Base-by-base conservation (phyloP, 1,140 invertebrate genomes). In the Bombus cullumanus region DNA sequence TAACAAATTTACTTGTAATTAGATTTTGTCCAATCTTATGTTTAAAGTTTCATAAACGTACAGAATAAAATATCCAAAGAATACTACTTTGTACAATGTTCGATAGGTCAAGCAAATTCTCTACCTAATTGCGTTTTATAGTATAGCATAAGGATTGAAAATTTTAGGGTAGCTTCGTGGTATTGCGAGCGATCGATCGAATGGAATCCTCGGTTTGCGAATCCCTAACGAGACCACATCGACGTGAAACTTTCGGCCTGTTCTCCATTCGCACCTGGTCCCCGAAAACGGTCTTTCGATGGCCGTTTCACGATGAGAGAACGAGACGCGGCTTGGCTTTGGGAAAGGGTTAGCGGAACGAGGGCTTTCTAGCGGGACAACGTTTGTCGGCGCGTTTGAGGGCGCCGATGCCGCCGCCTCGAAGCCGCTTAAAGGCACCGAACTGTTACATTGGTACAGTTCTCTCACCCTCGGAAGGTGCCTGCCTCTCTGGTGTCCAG, bases 331-430 rank as follows among this genome's bases (percentile, higher is more conserved):
- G 64, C 64, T 72, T 77, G 81, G 39, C 37, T 82, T 69, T 75
- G 47, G 69, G 74, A 68, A 86, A 78, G 69, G 39, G 78, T 53
- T 59, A 72, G 72, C 59, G 78, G 84, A 41, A 76, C 59, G 86
- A 74, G 86, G 86, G 82, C 81, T 89, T 91, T 85, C 87, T 91
- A 92, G 92, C 89, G 31, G 92, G 92, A 94, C 94, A 94, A 85
- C 93, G 94, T 94, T 94, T 94, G 94, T 94, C 93, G 94, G 93
- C 94, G 74, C 93, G 93, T 94, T 94, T 94, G 94, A 92, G 90
- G 89, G 87, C 69, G 39, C 37, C 68, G 68, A 39, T 28, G 68
- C 69, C 89, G 87, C 84, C 88, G 93, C 91, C 89, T 62, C 92
- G 91, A 90, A 92, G 88, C 90, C 87, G 91, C 86, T 85, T 90